Base-by-base conservation (phyloP, 2,797 vertebrate genomes). In the Aplochiton taeniatus region DNA sequence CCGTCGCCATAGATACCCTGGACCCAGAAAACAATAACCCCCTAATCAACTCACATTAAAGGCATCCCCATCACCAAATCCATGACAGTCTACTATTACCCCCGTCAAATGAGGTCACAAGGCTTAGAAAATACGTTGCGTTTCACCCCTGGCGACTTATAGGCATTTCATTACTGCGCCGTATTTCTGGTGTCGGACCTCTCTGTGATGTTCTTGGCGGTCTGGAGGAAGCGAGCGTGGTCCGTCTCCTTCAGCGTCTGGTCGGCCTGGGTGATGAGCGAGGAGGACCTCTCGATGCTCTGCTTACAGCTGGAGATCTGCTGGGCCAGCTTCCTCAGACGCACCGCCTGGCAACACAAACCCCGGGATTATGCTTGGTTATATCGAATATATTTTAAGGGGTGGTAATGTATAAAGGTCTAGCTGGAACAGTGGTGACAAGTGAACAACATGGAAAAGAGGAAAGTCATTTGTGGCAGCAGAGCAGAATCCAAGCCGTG, bases 1-100 rank as follows among this genome's bases (percentile, higher is more conserved):
- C 96, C 8, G 96, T 98, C 75, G 98, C 98, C 97, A 99, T 99
- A 68, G 97, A 98, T 68, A 99, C 96, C 83, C 98, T 99, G 86
- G 3, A 31, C 31, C 31, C 31, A 31, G 31, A 31, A 6, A 31
- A 31, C 31, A 31, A 31, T 6, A 6, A 31, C 31, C 31, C 31
- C 31, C 6, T 31, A 31, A 6, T n/a, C 31, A 6, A 31, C 31
- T 31, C 31, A 31, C 31, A 31, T n/a, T n/a, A n/a, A n/a, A n/a
- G n/a, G n/a, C n/a, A n/a, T n/a, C n/a, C n/a, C n/a, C n/a, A n/a
- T n/a, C n/a, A n/a, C n/a, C n/a, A n/a, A n/a, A n/a, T n/a, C n/a
- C n/a, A n/a, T n/a, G n/a, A n/a, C n/a, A n/a, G n/a, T n/a, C n/a
- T n/a, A n/a, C n/a, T n/a, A n/a, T n/a, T n/a, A n/a, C n/a, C n/a